Evolutionary conservation across 2,113 vertebrate species (phyloP), one percentile per base, ranked within the genome.

Genomic region (Egretta garzetta): DNA sequence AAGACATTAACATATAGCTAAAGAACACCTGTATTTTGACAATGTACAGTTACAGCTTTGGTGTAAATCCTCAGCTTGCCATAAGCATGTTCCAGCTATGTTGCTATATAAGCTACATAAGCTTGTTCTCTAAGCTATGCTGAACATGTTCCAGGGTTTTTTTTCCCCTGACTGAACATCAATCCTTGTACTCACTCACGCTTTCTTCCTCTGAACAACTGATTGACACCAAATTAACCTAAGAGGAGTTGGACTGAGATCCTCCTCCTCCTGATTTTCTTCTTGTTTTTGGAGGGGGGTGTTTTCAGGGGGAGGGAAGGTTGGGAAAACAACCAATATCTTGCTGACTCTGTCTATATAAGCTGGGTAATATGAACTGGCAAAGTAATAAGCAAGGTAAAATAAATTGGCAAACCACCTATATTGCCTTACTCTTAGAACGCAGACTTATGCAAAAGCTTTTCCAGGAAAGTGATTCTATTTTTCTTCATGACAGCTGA

Each of bases 101-200:
- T 91, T 96, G 66, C 93, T 94, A 94, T 94, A 93, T 87, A 96
- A 96, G 89, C 96, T 81, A 89, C 93, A 95, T 87, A 96, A 94
- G 92, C 92, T 96, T 94, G 87, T 86, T 94, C 95, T 92, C 92
- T 93, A 92, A 91, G 81, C 79, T 92, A 94, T 92, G 92, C 88
- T 90, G 87, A 96, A 96, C 45, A 56, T 76, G 90, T 96, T 93
- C 85, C 87, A 92, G 73, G 67, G 5, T 50, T 62, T 84, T 80
- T 73, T 52, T 13, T 0, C 2, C 43, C 37, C 70, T 20, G 53
- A 88, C 62, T 95, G 87, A 93, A 94, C n/a, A 89, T 71, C 89
- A 93, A 24, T 77, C 86, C 73, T 80, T 95, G 74, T 45, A 94
- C 82, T 93, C 94, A 49, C 77, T 94, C 95, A 90, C 0, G 1